Evolutionary conservation across 2,113 vertebrate genomes (phyloP), one percentile per base, ranked within the genome.

Genomic region (Rhinolophus ferrumequinum): DNA sequence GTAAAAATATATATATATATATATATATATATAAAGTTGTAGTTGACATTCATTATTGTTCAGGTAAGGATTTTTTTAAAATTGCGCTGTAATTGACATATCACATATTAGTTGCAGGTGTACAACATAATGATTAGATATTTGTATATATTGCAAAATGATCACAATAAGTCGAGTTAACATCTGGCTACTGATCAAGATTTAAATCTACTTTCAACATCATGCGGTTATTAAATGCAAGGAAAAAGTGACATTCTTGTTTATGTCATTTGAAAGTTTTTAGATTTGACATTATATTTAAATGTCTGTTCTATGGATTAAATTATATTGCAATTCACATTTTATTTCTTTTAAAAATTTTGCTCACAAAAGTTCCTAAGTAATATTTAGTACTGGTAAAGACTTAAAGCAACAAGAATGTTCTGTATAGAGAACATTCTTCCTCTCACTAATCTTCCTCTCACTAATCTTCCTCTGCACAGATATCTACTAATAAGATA

Each of bases 221-320:
- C 21, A 67, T 90, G 50, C 44, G 52, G 44, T 96, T 93, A 76
- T 72, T 67, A 96, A 79, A 84, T 85, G 11, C 14, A 92, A 3
- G 26, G 41, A 64, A 94, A 82, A 96, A 79, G n/a, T 93, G 38
- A 82, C n/a, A 64, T 80, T 82, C 66, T 95, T 10, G 47, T 80
- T 94, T 90, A 21, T 70, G 56, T 87, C 6, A 79, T 66, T 90
- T 94, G 41, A 69, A 76, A 88, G 22, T n/a, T 35, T 96, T 92
- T 84, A 79, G 77, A 33, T 84, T 95, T 94, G 90, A 85, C 58
- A 73, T 85, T 79, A 62, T 76, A 66, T 94, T 86, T 94, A 62
- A 94, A 35, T 83, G 24, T 88, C 13, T 91, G 7, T 72, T 52
- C 8, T 41, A 85, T 70, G 35, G n/a, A 54, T 86, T 92, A 83